Conservation (phyloP, 2,888 invertebrate species). For the Trissolcus japonicus region DNA sequence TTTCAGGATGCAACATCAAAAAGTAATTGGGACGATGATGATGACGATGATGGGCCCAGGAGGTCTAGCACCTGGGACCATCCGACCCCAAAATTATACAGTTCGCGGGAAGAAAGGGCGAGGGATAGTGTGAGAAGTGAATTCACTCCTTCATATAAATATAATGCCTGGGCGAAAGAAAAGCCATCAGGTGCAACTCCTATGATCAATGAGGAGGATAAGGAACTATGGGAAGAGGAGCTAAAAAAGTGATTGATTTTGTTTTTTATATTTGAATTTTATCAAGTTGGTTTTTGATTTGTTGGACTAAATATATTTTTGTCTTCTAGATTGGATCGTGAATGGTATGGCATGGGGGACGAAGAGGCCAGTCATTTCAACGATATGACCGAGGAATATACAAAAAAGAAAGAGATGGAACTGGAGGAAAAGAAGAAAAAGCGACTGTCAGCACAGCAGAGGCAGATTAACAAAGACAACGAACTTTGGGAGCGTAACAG, state of each 20-base stretch:
- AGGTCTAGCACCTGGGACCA: conserved; percentile 94
- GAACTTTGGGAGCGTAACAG: conserved; percentile 99
- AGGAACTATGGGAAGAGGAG: conserved; percentile 92
- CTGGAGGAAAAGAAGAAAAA: conserved; percentile 93
- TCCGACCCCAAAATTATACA: conserved; percentile 86
- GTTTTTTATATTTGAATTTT: neutral
- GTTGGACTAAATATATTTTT: neutral
- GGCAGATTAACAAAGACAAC: conserved; percentile 98
- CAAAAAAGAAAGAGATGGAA: conserved; percentile 94
- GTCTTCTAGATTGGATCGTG: conserved; percentile 86
- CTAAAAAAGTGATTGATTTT: conserved; percentile 78
- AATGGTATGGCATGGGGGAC: conserved; percentile 98
- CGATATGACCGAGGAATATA: conserved; percentile 92
- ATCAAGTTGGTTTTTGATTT: neutral
- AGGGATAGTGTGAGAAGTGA: conserved; percentile 76
- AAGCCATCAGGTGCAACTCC: conserved; percentile 83
- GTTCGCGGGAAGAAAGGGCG: conserved; percentile 65
- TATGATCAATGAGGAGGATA: conserved; percentile 79
- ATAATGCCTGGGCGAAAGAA: conserved; percentile 86
- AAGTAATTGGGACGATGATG: conserved; percentile 86
- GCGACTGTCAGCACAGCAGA: conserved; percentile 94
- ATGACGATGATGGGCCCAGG: conserved; percentile 79
- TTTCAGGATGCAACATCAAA: conserved; percentile 79
- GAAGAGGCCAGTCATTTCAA: conserved; percentile 96
- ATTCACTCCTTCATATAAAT: conserved; percentile 92